phyloP scores from a whole-genome alignment of 2,113 vertebrate genomes.

The Tricholaema leucomelas region DNA sequence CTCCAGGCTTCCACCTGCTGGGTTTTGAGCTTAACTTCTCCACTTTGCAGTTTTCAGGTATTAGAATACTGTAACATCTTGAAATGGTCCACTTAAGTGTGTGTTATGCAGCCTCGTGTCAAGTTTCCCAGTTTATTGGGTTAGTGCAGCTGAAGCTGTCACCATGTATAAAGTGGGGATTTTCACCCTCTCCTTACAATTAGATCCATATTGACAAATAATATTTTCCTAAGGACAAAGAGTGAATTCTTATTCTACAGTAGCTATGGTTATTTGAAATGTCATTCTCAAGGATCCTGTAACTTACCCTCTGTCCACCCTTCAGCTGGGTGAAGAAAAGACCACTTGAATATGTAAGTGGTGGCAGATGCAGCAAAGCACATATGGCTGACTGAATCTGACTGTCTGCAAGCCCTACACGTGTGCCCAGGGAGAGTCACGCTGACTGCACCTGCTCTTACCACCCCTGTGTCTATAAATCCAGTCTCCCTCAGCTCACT shows the following conservation, averaged over 20 bases:
- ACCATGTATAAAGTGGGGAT: neutral
- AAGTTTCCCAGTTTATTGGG: neutral
- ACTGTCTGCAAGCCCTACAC: neutral
- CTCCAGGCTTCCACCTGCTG: neutral
- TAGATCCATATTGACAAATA: neutral
- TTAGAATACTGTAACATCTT: too few species aligned
- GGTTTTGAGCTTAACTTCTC: neutral
- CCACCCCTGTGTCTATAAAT: neutral
- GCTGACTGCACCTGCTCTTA: fast-evolving
- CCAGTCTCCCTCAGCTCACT: neutral
- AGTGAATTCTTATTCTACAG: neutral
- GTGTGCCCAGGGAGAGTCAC: neutral
- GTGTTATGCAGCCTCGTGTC: neutral
- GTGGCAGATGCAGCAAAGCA: neutral
- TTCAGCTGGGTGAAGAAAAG: neutral
- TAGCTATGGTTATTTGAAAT: neutral
- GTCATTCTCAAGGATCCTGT: neutral
- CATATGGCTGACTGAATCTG: fast-evolving
- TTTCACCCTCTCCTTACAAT: neutral
- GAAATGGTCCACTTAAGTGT: neutral
- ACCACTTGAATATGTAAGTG: neutral
- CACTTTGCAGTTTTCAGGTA: too few species aligned
- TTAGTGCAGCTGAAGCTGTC: neutral
- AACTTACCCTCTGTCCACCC: neutral
- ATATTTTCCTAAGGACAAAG: neutral